These are phyloP conservation scores for Pangasius djambal DNA, from an alignment of 2,797 vertebrate genomes.

Conservation along the genomic window DNA sequence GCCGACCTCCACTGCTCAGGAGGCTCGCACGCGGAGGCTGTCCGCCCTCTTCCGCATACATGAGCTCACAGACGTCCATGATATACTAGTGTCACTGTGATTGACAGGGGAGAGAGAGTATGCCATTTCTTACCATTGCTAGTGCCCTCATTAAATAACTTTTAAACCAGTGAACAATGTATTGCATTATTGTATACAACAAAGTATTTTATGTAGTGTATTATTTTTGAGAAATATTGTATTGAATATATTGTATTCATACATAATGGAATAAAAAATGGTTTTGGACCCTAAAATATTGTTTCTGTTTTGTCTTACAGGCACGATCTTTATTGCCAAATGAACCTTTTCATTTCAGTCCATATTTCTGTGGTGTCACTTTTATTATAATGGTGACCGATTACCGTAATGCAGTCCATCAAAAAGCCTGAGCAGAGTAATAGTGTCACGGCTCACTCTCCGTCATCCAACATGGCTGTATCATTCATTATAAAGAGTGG, in stretches of 20 bases:
- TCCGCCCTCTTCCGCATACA: not conserved
- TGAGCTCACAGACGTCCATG: not conserved
- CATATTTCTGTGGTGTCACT: constrained; percentile 51
- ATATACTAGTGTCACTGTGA: not conserved
- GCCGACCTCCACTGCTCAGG: not conserved
- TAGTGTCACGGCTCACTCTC: constrained; percentile 29
- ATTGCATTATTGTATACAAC: no score
- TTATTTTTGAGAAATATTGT: not conserved
- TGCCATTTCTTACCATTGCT: constrained; percentile 65
- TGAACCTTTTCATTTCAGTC: constrained; percentile 30
- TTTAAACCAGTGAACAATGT: not conserved
- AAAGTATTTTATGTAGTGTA: not conserved
- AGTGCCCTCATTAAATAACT: not conserved
- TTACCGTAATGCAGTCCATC: constrained; percentile 55
- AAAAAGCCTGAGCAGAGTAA: constrained; percentile 40
- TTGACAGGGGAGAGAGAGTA: not conserved
- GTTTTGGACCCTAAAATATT: not conserved
- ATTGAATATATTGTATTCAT: not conserved
- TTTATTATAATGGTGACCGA: constrained; percentile 62
- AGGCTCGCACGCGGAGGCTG: not conserved
- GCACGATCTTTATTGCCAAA: not conserved
- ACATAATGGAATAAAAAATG: not conserved
- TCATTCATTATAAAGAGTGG: constrained; percentile 65
- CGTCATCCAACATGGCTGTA: constrained; percentile 57
- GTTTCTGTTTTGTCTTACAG: not conserved